Conservation (phyloP, 2,888 invertebrate genomes). For the Sisyra terminalis region DNA sequence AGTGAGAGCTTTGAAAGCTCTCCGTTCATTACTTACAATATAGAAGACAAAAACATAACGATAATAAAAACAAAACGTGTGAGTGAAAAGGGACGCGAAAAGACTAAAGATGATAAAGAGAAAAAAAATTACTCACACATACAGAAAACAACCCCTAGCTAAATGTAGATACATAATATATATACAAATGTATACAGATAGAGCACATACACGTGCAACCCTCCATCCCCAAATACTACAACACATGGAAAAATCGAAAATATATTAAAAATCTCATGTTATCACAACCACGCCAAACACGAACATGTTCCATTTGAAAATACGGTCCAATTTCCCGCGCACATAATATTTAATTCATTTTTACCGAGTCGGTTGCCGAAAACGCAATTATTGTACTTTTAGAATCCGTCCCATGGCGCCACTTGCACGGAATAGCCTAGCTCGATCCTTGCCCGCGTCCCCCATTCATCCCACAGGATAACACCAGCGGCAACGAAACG, state of each 20-base stretch:
- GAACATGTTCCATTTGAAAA: slow-evolving; percentile 6
- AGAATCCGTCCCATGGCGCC: slow-evolving; percentile 36
- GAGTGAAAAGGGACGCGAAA: too few relatives aligned
- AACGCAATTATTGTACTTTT: slow-evolving; percentile 30
- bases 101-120: too few relatives aligned
- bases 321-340: slow-evolving; percentile 8
- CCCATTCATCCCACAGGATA: slow-evolving; percentile 9
- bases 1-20: too few relatives aligned
- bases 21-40: too few relatives aligned
- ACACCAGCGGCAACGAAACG: not conserved
- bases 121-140: too few relatives aligned
- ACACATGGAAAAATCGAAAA: slow-evolving; percentile 7
- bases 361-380: slow-evolving; percentile 13
- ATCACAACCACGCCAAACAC: slow-evolving; percentile 2
- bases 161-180: too few relatives aligned
- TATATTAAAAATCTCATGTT: slow-evolving; percentile 5
- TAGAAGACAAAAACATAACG: too few relatives aligned
- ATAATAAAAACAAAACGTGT: too few relatives aligned
- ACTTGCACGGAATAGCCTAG: slow-evolving; percentile 43
- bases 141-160: too few relatives aligned
- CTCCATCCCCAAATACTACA: not conserved
- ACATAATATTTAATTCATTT: slow-evolving; percentile 13
- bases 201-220: not conserved
- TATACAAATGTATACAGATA: too few relatives aligned
- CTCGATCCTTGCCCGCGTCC: too few relatives aligned